Base-by-base conservation (phyloP, 2,888 invertebrate genomes). In the Pollenia angustigena region DNA sequence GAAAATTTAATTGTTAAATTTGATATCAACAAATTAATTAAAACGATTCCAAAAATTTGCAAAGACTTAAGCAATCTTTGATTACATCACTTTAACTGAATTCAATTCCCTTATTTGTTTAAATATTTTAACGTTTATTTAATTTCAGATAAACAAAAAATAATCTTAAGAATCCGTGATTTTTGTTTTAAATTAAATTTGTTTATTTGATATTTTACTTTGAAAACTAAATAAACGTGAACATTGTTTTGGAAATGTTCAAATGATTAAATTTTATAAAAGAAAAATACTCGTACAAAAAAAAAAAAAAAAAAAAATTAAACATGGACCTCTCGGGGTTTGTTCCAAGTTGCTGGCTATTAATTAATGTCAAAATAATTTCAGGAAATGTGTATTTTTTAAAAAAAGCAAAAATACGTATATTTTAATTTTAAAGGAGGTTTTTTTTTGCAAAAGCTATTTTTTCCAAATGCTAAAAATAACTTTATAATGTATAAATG, bases 301-400 rank as follows among this genome's bases (percentile, higher is more conserved):
- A 18, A 1, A 18, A n/a, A n/a, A n/a, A 62, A 42, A 62, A 3
- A 40, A 58, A 42, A 58, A 14, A 32, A 14, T 14, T 1, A 16
- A 9, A 62, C 9, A 11, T 50, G n/a, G 16, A 40, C 16, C 42
- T 8, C 64, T 7, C 11, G 42, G 6, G 50, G 16, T 44, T 46
- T 18, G 23, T 75, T 50, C 14, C 12, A 50, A 50, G 10, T 54
- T n/a, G n/a, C 60, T 62, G 60, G 18, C 16, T 52, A 80, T 80
- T 80, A 80, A 62, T 80, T 80, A 52, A 9, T 71, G 71, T 62
- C 71, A 62, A 62, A 32, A 56, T n/a, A 52, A 18, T 23, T 44
- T 60, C 11, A 12, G 42, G 42, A 60, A 44, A 52, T 66, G 11
- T 54, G 9, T 62, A 40, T 14, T 75, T 52, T 9, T 60, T 32